Percentiles rank a stretch among this genome's conserved stretches.
Conservation (phyloP, 1,140 invertebrate species). For the Sminthurinus signatus region DNA sequence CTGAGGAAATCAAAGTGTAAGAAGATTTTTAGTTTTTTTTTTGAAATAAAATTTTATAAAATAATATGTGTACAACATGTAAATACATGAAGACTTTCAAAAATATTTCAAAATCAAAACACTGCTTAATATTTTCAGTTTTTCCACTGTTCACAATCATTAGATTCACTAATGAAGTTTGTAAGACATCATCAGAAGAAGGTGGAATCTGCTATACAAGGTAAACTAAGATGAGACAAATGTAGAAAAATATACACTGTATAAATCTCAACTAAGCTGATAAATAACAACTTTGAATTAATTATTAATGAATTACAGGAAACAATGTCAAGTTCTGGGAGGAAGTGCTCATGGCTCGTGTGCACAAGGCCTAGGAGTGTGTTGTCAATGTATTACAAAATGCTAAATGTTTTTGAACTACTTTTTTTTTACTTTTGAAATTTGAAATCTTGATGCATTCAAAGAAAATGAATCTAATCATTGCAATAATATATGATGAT, state of each 20-base stretch:
- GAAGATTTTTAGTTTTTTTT: constrained; percentile 1
- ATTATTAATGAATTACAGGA: no score
- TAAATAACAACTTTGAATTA: no score
- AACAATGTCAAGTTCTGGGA: constrained; percentile 25
- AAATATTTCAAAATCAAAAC: not conserved
- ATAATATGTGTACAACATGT: not conserved
- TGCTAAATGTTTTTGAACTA: no score
- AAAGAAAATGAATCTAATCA: no score
- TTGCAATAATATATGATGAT: no score
- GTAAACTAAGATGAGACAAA: constrained; percentile 8
- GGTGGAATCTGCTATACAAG: constrained; percentile 35
- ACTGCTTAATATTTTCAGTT: constrained; percentile 23
- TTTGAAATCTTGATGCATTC: no score
- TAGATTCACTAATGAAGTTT: constrained; percentile 37
- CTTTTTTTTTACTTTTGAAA: no score
- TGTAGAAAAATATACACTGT: no score
- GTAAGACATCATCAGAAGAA: constrained; percentile 32
- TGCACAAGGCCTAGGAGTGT: constrained; percentile 36
- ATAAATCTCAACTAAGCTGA: no score
- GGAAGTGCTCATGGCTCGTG: constrained; percentile 33
- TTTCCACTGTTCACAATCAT: constrained; percentile 40
- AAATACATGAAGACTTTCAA: not conserved
- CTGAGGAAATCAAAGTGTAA: constrained; percentile 24
- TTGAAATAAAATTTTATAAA: not conserved
- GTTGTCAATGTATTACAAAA: constrained; percentile 29